Conservation (phyloP, 2,797 vertebrate genomes). For the Nyctibius grandis region DNA sequence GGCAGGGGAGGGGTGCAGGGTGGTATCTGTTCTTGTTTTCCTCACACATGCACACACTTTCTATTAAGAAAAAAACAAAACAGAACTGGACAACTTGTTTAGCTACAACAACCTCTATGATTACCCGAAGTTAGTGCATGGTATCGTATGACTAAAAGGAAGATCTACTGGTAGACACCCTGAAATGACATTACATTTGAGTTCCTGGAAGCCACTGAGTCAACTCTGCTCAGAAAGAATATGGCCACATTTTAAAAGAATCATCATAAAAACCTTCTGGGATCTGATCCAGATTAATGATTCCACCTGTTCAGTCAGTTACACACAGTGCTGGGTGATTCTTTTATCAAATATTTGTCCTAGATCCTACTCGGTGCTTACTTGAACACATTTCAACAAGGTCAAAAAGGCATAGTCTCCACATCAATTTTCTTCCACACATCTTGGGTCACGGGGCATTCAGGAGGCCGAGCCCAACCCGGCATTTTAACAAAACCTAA, state of each 20-base stretch:
- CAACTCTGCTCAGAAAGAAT: conserved; percentile 54
- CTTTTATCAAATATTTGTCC: background rate
- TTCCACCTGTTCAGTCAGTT: conserved; percentile 44
- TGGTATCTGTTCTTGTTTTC: background rate
- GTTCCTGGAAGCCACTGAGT: conserved; percentile 45
- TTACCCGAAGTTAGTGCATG: background rate
- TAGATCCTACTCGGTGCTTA: background rate
- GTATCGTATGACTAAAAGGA: background rate
- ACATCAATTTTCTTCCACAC: background rate
- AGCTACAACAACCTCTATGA: background rate
- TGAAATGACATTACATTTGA: background rate
- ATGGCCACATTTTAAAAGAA: conserved; percentile 23
- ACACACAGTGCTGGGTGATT: background rate
- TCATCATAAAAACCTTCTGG: conserved; percentile 41
- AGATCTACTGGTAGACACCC: background rate
- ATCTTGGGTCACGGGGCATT: background rate
- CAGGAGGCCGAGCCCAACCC: background rate
- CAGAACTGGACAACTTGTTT: background rate
- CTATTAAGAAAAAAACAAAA: conserved; percentile 26
- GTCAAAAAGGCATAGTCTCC: background rate
- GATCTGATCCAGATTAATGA: conserved; percentile 48
- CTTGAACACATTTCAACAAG: background rate
- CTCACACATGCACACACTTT: background rate
- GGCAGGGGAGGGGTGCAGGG: background rate
- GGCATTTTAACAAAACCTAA: background rate